phyloP scores from a whole-genome alignment of 2,113 vertebrate genomes.

The Rynchops niger region DNA sequence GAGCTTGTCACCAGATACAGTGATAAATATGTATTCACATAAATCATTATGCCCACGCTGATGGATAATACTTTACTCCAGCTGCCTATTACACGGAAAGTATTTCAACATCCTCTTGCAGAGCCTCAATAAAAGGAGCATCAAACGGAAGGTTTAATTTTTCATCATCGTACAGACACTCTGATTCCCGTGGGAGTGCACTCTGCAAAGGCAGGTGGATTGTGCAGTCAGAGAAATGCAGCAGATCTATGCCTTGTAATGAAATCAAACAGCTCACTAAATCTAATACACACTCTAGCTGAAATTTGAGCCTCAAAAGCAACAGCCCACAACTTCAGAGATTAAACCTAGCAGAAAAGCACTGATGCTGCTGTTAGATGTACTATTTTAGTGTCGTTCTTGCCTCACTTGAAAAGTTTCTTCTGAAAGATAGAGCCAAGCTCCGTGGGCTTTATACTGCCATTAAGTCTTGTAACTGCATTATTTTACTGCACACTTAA shows the following conservation, averaged over 20 bases:
- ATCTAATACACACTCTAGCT: neutral
- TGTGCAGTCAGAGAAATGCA: neutral
- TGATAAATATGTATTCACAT: conserved; percentile 34
- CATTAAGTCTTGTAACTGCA: neutral
- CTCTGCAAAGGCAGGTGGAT: conserved; percentile 36
- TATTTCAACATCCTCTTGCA: neutral
- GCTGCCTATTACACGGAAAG: neutral
- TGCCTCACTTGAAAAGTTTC: conserved; percentile 26
- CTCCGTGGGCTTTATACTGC: conserved; percentile 28
- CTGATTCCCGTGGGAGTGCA: neutral
- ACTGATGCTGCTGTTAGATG: conserved; percentile 10
- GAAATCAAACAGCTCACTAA: conserved; percentile 55
- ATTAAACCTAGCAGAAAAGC: conserved; percentile 37
- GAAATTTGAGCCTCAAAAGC: conserved; percentile 38
- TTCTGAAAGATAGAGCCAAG: conserved; percentile 10
- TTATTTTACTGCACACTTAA: conserved; percentile 8
- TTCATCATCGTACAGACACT: neutral
- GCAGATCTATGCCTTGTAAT: conserved; percentile 18
- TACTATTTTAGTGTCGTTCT: conserved; percentile 25
- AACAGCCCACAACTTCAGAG: conserved; percentile 27
- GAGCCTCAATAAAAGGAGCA: conserved; percentile 28
- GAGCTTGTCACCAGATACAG: neutral
- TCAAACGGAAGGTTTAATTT: conserved; percentile 50
- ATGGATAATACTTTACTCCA: conserved; percentile 1
- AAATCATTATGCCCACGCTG: neutral